Evolutionary conservation across 2,797 vertebrate genomes (phyloP).

Genomic region (Urocyon cinereoargenteus): DNA sequence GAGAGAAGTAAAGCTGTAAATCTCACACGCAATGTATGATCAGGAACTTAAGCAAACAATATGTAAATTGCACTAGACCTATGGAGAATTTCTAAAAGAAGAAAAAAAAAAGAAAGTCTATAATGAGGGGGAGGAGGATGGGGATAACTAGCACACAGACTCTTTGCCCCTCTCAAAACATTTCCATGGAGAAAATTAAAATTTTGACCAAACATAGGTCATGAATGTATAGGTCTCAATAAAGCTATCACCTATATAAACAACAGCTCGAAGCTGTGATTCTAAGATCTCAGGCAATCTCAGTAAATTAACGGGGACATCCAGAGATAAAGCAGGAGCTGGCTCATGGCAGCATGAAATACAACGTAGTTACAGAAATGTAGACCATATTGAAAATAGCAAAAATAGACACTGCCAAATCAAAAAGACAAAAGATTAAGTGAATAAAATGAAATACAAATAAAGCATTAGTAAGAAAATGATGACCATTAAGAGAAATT

Average conservation of each 20-base stretch:
- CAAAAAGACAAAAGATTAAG: background rate
- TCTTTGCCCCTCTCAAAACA: background rate
- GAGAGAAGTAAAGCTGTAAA: background rate
- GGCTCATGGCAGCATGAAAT: background rate
- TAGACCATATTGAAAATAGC: background rate
- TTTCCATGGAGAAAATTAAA: slow-evolving; percentile 5
- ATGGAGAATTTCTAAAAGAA: background rate
- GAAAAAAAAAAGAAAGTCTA: background rate
- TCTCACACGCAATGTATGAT: background rate
- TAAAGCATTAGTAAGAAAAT: background rate
- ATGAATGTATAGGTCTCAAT: background rate
- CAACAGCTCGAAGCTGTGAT: background rate
- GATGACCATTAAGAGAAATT: background rate
- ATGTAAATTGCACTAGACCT: background rate
- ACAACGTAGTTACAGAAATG: background rate
- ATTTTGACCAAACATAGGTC: background rate
- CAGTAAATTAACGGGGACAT: background rate
- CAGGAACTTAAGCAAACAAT: background rate
- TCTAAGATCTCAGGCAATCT: background rate
- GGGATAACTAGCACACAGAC: background rate
- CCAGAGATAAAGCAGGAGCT: background rate
- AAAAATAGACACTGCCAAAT: background rate
- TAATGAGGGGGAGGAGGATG: background rate
- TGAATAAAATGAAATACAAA: background rate
- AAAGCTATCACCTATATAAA: background rate